Percentiles rank a stretch among this genome's conserved stretches.
Conservation (phyloP, 2,797 vertebrate species). For the Cheirogaleus major region DNA sequence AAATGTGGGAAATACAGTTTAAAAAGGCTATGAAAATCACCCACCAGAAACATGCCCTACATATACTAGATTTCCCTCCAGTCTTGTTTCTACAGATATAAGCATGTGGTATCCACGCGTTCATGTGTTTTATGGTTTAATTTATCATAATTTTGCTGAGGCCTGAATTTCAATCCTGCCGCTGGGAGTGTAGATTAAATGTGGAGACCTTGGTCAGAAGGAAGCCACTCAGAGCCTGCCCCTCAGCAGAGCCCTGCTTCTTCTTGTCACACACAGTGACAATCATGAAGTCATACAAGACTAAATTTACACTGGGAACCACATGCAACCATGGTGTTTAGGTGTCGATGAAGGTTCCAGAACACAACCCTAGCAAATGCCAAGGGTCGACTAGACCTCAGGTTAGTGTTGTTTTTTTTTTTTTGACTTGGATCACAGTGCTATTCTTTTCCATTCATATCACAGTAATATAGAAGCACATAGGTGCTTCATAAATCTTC, state of each 20-base stretch:
- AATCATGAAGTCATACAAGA: not conserved
- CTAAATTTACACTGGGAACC: not conserved
- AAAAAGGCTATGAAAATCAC: slow-evolving; percentile 15
- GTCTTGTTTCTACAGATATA: not conserved
- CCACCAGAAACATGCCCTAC: not conserved
- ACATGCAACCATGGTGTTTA: not conserved
- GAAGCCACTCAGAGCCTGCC: not conserved
- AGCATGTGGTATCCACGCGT: fast-evolving
- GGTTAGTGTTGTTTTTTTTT: no score
- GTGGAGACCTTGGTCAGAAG: not conserved
- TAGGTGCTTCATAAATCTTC: slow-evolving; percentile 24
- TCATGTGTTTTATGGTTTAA: not conserved
- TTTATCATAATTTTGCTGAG: not conserved
- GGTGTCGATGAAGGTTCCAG: not conserved
- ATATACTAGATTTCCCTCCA: not conserved
- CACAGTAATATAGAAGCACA: not conserved
- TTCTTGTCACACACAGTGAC: fast-evolving
- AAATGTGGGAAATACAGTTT: not conserved
- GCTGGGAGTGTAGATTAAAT: not conserved
- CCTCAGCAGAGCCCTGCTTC: not conserved
- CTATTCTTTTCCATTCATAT: not conserved
- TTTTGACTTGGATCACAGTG: no score
- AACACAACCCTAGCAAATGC: not conserved
- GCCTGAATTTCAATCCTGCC: not conserved
- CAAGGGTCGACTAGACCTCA: fast-evolving